Base-by-base conservation (phyloP, 2,113 vertebrate species). In the Otolemur garnettii region DNA sequence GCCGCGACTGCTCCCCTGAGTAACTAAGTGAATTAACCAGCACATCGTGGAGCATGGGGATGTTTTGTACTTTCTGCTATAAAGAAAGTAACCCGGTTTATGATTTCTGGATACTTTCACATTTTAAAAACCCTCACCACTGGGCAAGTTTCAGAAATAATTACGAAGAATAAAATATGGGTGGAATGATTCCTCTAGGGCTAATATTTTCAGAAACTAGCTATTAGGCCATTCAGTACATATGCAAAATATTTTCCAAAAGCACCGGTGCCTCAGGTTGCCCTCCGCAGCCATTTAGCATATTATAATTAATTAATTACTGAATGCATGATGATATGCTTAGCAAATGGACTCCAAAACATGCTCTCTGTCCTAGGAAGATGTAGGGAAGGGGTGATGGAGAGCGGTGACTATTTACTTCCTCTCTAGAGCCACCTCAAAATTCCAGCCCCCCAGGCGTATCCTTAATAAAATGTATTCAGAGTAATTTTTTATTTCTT, bases 151-250 rank as follows among this genome's bases (percentile, higher is more conserved):
- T 93, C 53, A 35, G 38, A 45, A 60, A 35, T 69, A 96, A 91
- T 96, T 93, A 93, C 24, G 53, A 91, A 62, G 89, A 91, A 26
- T 87, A 30, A 90, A 86, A 18, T 87, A n/a, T 42, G 66, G n/a
- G 35, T 79, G 18, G 53, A 90, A 95, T 59, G 83, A 93, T 83
- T 92, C 86, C 90, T 94, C 77, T 84, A 94, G 96, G 83, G 74
- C 92, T 90, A 95, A 89, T 93, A 94, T 96, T 96, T 96, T 96
- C 64, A 94, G 71, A 96, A 69, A 87, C 7, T 64, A 75, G 33
- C 71, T 90, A 91, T 77, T 90, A 82, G 17, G 14, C 69, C 50
- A 71, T 78, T 96, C 81, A 71, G 75, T 82, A 77, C 71, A 91
- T 92, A 91, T 53, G 83, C 75, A 96, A 96, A 98, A 81, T 81